Base-by-base conservation (phyloP, 2,113 vertebrate genomes). In the Poecilia latipinna region DNA sequence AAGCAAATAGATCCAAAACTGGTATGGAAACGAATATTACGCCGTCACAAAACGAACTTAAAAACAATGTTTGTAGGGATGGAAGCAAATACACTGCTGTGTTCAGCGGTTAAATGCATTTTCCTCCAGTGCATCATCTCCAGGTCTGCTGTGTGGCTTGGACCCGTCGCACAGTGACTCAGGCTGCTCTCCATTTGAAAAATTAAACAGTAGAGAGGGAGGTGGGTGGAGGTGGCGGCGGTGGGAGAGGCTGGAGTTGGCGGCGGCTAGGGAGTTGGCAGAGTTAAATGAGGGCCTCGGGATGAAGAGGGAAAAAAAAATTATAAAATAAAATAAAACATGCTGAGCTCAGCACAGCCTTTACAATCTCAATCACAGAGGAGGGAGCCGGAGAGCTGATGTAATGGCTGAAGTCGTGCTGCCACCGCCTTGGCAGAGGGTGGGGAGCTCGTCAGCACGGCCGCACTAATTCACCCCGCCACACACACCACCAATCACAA, bases 141-240 rank as follows among this genome's bases (percentile, higher is more conserved):
- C 33, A 74, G 65, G 69, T 71, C 80, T 57, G 73, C 69, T 28
- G 69, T 17, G 79, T 72, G 81, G 86, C 88, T 88, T 80, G 85
- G 84, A 88, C 79, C 78, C 86, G 76, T 86, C 88, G 62, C 84
- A 86, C 85, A 86, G 91, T 94, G 93, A 94, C 91, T 93, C 92
- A 93, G 92, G 86, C 86, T 75, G 74, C 86, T 88, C 86, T 94
- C 92, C 92, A 93, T 94, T 94, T 92, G 86, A 93, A 93, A 94
- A 93, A 94, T 94, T 91, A 93, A 92, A 93, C n/a, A 29, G 74
- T 68, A 48, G 86, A 78, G 42, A 54, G 75, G 22, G 31, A 4
- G 57, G 79, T 57, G 51, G 51, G 51, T n/a, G 48, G 48, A 51
- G 48, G 48, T 22, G 22, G 48, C 75, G 28, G 65, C 61, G 67